These are phyloP conservation scores for Solenopsis invicta DNA, from an alignment of 1,140 invertebrate genomes.

Conservation along the genomic window DNA sequence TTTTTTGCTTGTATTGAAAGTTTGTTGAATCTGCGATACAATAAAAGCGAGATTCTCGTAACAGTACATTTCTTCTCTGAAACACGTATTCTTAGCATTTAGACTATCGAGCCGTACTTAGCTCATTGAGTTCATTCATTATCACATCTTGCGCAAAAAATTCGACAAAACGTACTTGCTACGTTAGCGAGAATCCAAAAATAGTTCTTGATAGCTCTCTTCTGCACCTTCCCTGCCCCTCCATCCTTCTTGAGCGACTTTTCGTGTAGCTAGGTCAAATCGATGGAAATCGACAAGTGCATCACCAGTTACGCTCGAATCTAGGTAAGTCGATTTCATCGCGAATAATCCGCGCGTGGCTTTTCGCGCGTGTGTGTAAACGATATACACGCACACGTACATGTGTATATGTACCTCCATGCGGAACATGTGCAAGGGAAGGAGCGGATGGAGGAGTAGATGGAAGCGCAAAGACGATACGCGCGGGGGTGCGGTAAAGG, in stretches of 20 bases:
- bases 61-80: background rate
- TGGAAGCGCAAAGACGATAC: constrained; percentile 53
- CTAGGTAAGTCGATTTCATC: constrained; percentile 56
- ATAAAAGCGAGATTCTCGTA: background rate
- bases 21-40: background rate
- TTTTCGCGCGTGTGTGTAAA: background rate
- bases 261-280: constrained; percentile 37
- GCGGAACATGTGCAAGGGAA: constrained; percentile 62
- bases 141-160: constrained; percentile 7
- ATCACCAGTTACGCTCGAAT: constrained; percentile 44
- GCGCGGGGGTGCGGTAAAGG: constrained; percentile 40
- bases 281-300: constrained; percentile 49
- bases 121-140: background rate
- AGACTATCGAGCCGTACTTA: background rate
- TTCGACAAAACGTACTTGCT: background rate
- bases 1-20: background rate
- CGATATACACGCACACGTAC: background rate
- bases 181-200: background rate
- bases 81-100: background rate
- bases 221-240: background rate
- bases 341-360: constrained; percentile 41
- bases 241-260: background rate
- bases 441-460: constrained; percentile 59
- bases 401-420: constrained; percentile 28
- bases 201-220: constrained; percentile 9